Evolutionary conservation across 2,888 invertebrate species (phyloP).

Genomic region (Slavum lentiscoides): DNA sequence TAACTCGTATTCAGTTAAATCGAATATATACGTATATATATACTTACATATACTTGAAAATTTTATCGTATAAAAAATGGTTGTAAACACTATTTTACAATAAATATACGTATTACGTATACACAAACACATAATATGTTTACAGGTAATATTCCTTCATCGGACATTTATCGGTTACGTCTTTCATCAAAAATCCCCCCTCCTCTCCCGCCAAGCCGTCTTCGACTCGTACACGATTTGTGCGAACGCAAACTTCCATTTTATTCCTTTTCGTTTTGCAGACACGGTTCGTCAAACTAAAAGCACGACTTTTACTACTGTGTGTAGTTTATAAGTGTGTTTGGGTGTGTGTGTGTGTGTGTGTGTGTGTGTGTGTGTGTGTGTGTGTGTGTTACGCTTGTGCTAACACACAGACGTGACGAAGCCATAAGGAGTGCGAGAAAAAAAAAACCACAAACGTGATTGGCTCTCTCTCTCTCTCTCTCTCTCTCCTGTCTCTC

Average conservation of each 20-base stretch:
- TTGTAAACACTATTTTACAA: too few relatives aligned
- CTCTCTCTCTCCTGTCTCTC: too few relatives aligned
- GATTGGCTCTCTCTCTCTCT: neutral
- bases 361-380: too few relatives aligned
- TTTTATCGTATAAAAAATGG: too few relatives aligned
- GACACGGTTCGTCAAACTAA: slow-evolving; percentile 37
- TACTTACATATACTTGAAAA: too few relatives aligned
- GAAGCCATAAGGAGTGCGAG: neutral
- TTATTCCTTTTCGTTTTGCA: slow-evolving; percentile 6
- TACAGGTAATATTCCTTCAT: too few relatives aligned
- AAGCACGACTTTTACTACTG: slow-evolving; percentile 37
- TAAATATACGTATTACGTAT: too few relatives aligned
- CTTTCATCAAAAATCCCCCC: neutral
- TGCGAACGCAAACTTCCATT: neutral
- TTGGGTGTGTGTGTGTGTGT: too few relatives aligned
- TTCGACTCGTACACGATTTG: neutral
- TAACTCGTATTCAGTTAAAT: too few relatives aligned
- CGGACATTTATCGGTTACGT: neutral
- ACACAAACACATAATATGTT: too few relatives aligned
- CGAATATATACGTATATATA: too few relatives aligned
- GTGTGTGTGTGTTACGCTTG: slow-evolving; percentile 3
- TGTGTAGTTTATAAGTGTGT: slow-evolving; percentile 25
- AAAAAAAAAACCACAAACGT: slow-evolving; percentile 22
- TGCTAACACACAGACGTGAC: slow-evolving; percentile 17
- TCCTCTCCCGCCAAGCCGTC: neutral